Percentiles rank a stretch among this genome's conserved stretches.
These are phyloP conservation scores for Dichetophora obliterata DNA, from an alignment of 2,888 invertebrate genomes.

Conservation along the genomic window DNA sequence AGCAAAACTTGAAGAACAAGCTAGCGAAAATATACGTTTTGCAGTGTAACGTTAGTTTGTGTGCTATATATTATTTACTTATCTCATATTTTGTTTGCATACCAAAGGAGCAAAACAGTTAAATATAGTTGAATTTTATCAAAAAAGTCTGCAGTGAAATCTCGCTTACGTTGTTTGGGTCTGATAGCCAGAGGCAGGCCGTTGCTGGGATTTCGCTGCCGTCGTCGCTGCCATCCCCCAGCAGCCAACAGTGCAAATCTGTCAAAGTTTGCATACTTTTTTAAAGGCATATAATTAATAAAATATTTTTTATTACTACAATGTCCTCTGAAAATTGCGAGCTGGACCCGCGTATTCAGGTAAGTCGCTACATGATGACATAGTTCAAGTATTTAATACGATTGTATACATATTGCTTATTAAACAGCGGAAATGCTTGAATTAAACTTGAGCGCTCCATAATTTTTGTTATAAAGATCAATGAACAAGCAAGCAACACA, in stretches of 20 bases:
- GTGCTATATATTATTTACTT: conserved; percentile 1
- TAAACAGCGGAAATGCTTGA: neutral
- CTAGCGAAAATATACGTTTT: neutral
- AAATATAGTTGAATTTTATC: too few relatives aligned
- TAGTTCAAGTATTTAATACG: neutral
- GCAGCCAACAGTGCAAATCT: conserved; percentile 8
- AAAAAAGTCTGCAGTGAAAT: neutral
- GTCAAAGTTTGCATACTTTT: neutral
- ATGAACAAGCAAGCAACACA: conserved; percentile 1
- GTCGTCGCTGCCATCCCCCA: neutral
- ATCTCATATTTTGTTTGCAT: too few relatives aligned
- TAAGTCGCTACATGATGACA: conserved; percentile 47
- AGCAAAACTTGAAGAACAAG: neutral
- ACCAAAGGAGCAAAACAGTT: too few relatives aligned
- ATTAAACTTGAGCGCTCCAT: conserved; percentile 4
- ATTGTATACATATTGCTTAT: neutral
- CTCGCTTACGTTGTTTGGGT: neutral
- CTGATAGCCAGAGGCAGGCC: neutral
- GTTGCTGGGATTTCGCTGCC: neutral
- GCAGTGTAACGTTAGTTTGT: neutral
- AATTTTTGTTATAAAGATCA: conserved; percentile 15
- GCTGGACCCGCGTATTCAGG: conserved; percentile 69
- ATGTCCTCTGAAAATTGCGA: conserved; percentile 61
- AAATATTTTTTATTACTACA: conserved; percentile 12
- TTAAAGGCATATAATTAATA: neutral